Evolutionary conservation across 1,140 invertebrate genomes (phyloP), one percentile per base, ranked within the genome.

Genomic region (Drosophila tsacasi): DNA sequence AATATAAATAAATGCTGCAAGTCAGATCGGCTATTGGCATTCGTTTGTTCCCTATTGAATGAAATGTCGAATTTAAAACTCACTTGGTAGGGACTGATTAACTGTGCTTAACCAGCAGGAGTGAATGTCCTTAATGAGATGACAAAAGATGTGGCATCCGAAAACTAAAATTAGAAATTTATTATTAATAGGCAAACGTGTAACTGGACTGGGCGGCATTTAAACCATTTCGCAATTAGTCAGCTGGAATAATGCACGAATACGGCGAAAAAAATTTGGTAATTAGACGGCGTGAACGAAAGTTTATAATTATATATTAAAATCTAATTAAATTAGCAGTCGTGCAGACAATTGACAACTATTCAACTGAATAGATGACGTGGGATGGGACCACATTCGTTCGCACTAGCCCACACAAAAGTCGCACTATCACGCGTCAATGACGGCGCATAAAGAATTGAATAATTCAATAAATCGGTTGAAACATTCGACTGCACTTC

Each of bases 301-400:
- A 67, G 52, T 72, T 62, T 42, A 63, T 68, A 79, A 89, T 85
- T 81, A 90, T 79, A 84, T 76, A 90, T 89, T 89, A 72, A 89
- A 90, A 90, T 85, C 85, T 85, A 90, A 89, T 89, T 90, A 90
- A 89, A 89, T 89, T 85, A 89, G 78, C 78, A 62, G 74, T 63
- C 69, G 57, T 66, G 39, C 78, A 63, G 74, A 66, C 66, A 89
- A 90, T 79, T 81, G 74, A 79, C 69, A 81, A 32, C 50, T 52
- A 90, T 64, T 63, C 71, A 62, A 46, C 52, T 77, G 57, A 60
- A 76, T 47, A 75, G 47, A 12, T 4, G 27, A n/a, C 27, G 5
- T 13, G 19, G 17, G 15, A 21, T 42, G 23, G 58, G 32, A 1
- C 1, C 49, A 13, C 10, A 30, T 30, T 52, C n/a, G 6, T 5